phyloP scores from a whole-genome alignment of 2,888 invertebrate species.

The Graphium colonna region DNA sequence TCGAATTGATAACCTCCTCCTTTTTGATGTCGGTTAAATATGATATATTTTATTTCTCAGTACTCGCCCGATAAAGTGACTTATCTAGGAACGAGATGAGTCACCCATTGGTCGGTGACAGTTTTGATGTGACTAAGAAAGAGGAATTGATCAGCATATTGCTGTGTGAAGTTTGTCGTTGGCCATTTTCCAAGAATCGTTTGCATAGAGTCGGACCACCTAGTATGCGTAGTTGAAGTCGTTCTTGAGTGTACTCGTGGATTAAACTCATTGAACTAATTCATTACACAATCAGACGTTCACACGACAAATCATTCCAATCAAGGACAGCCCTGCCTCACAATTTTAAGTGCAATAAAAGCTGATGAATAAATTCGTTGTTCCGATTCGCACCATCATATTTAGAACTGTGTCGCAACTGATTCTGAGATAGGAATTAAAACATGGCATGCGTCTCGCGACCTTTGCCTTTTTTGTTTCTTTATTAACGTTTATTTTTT shows the following conservation, averaged over 20 bases:
- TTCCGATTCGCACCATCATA: not conserved
- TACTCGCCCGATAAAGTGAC: too few relatives aligned
- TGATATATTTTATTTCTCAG: too few relatives aligned
- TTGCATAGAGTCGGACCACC: too few relatives aligned
- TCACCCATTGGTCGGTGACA: too few relatives aligned
- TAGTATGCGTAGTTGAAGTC: too few relatives aligned
- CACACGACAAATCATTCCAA: constrained; percentile 38
- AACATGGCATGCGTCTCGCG: not conserved
- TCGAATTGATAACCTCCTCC: too few relatives aligned
- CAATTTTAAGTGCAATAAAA: constrained; percentile 22
- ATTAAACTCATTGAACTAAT: constrained; percentile 44
- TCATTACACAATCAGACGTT: constrained; percentile 31
- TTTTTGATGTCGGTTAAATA: too few relatives aligned
- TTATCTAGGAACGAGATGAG: too few relatives aligned
- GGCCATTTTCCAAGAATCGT: too few relatives aligned
- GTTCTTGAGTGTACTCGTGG: constrained; percentile 17
- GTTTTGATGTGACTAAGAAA: too few relatives aligned
- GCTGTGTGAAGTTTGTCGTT: not conserved
- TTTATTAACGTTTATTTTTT: too few relatives aligned
- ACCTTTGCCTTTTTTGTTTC: not conserved
- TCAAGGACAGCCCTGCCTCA: constrained; percentile 34
- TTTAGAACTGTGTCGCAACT: not conserved
- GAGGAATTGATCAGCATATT: not conserved
- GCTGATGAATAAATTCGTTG: not conserved
- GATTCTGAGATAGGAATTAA: not conserved